Evolutionary conservation across 2,113 vertebrate species (phyloP).

Genomic region (Cheirogaleus medius): DNA sequence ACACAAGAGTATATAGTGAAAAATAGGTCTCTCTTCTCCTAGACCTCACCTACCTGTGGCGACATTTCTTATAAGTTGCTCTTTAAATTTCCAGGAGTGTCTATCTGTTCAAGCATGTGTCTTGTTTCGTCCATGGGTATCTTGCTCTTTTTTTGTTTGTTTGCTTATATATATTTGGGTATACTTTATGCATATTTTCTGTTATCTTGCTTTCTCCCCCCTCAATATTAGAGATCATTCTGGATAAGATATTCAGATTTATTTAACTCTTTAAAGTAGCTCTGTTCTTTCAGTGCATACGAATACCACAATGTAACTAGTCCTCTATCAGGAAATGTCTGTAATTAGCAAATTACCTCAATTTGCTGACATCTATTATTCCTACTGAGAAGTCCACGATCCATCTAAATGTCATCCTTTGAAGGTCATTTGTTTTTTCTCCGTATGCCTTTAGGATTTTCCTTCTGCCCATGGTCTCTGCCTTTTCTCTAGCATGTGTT

Average conservation of each 20-base stretch:
- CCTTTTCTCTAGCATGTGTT: background rate
- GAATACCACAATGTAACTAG: background rate
- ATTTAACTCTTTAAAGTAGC: background rate
- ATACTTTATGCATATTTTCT: background rate
- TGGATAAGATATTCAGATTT: background rate
- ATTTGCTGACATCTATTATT: background rate
- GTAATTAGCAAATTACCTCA: background rate
- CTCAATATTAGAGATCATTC: background rate
- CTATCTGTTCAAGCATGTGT: rapidly evolving
- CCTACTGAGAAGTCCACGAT: background rate
- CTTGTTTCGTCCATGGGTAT: background rate
- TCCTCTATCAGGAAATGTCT: background rate
- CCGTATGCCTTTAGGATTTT: too few relatives aligned
- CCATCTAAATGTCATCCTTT: background rate
- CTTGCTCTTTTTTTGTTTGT: background rate
- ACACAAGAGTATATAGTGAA: too few relatives aligned
- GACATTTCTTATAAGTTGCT: background rate
- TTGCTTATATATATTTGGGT: background rate
- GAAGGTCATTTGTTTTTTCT: background rate
- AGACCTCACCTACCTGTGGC: background rate
- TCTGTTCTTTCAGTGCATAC: background rate
- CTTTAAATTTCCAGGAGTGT: background rate
- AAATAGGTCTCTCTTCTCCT: background rate
- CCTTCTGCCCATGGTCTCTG: background rate
- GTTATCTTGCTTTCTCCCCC: background rate